These are phyloP conservation scores for Harpagifer antarcticus DNA, from an alignment of 2,797 vertebrate species.

Conservation along the genomic window DNA sequence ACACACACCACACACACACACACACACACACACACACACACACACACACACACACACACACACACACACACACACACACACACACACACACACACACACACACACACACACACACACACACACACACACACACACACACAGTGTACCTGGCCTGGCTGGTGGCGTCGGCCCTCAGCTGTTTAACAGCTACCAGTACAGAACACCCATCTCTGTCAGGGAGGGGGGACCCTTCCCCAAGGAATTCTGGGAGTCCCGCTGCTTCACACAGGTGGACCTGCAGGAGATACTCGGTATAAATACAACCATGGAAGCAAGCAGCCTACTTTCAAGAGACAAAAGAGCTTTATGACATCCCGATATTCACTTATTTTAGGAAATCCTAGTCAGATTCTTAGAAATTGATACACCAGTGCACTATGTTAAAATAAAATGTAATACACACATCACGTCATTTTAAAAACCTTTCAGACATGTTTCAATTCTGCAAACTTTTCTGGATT, in stretches of 20 bases:
- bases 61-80: no score
- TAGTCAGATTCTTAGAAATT: background rate
- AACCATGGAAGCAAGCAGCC: background rate
- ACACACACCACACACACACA: background rate
- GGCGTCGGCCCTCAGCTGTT: conserved; percentile 88
- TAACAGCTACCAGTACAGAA: conserved; percentile 87
- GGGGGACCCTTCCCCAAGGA: conserved; percentile 82
- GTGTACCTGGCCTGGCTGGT: conserved; percentile 88
- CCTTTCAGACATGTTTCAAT: background rate
- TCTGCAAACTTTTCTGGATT: no score
- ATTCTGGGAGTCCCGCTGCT: conserved; percentile 84
- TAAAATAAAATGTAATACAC: background rate
- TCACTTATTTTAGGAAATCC: no score
- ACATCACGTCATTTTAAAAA: background rate
- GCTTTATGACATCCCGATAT: no score
- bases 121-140: background rate
- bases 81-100: no score
- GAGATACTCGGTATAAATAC: background rate
- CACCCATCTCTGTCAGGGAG: conserved; percentile 77
- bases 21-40: background rate
- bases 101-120: no score
- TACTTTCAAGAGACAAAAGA: no score
- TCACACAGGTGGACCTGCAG: conserved; percentile 89
- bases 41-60: background rate
- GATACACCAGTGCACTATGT: background rate